phyloP scores from a whole-genome alignment of 1,140 invertebrate genomes.

The Chrysopa pallens region DNA sequence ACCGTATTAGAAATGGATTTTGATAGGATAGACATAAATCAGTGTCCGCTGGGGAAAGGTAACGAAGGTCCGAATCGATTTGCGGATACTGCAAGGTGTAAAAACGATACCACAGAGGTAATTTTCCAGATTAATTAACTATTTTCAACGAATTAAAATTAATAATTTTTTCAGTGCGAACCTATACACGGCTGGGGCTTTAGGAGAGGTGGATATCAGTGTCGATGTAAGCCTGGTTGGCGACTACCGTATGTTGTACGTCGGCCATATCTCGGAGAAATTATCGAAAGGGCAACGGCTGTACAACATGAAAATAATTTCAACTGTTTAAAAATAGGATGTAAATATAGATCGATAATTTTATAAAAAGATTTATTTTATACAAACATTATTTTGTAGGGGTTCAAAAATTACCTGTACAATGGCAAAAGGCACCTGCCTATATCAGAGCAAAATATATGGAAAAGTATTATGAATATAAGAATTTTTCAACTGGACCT shows the following conservation, averaged over 20 bases:
- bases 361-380: conserved; percentile 1
- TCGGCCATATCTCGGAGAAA: conserved; percentile 80
- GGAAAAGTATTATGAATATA: conserved; percentile 53
- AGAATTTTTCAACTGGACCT: conserved; percentile 42
- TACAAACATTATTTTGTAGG: conserved; percentile 28
- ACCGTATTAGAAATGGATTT: conserved; percentile 92
- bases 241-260: conserved; percentile 72
- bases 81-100: conserved; percentile 79
- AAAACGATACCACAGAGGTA: conserved; percentile 84
- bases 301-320: conserved; percentile 87
- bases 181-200: conserved; percentile 92
- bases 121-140: conserved; percentile 10
- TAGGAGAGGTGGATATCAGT: conserved; percentile 88
- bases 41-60: conserved; percentile 77
- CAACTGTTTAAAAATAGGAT: conserved; percentile 80
- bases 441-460: conserved; percentile 52
- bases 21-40: conserved; percentile 94
- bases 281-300: conserved; percentile 78
- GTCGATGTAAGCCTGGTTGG: conserved; percentile 77
- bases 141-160: neutral
- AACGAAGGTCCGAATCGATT: conserved; percentile 77
- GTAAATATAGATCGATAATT: conserved; percentile 50
- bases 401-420: conserved; percentile 62
- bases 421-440: conserved; percentile 51
- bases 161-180: conserved; percentile 57